These are phyloP conservation scores for Plusia festucae DNA, from an alignment of 2,888 invertebrate genomes.

Conservation along the genomic window DNA sequence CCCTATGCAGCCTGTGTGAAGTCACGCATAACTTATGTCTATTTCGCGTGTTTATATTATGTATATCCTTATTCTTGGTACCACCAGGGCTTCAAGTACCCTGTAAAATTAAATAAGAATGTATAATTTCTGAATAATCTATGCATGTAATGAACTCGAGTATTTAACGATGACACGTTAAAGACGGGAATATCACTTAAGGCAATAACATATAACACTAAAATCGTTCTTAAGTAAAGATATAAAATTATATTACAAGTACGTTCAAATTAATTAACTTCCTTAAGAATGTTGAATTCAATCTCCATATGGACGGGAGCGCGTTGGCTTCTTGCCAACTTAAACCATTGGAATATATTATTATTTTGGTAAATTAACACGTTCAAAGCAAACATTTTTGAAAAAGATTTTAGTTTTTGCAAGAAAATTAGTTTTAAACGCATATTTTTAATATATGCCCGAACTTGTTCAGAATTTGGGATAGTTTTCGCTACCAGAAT, in stretches of 20 bases:
- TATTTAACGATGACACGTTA: too few species aligned
- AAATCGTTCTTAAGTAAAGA: not conserved
- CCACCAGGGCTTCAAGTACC: too few species aligned
- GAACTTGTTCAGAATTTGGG: not conserved
- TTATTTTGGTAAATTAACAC: slow-evolving; percentile 13
- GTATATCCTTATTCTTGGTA: too few species aligned
- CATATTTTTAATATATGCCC: not conserved
- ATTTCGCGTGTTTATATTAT: too few species aligned
- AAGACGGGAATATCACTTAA: too few species aligned
- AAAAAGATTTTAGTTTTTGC: not conserved
- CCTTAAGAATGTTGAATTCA: slow-evolving; percentile 8
- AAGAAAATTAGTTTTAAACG: not conserved
- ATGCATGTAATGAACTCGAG: too few species aligned
- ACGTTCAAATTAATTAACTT: slow-evolving; percentile 5
- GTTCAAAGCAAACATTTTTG: not conserved
- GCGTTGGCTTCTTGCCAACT: not conserved
- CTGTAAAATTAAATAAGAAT: too few species aligned
- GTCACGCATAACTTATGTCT: too few species aligned
- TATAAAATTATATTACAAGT: not conserved
- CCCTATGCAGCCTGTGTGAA: too few species aligned
- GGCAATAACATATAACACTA: not conserved
- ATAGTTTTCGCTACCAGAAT: not conserved
- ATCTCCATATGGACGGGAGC: not conserved
- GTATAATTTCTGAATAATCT: too few species aligned
- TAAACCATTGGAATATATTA: not conserved